Evolutionary conservation across 1,140 invertebrate species (phyloP), one percentile per base, ranked within the genome.

Genomic region (Scaptomyza montana): DNA sequence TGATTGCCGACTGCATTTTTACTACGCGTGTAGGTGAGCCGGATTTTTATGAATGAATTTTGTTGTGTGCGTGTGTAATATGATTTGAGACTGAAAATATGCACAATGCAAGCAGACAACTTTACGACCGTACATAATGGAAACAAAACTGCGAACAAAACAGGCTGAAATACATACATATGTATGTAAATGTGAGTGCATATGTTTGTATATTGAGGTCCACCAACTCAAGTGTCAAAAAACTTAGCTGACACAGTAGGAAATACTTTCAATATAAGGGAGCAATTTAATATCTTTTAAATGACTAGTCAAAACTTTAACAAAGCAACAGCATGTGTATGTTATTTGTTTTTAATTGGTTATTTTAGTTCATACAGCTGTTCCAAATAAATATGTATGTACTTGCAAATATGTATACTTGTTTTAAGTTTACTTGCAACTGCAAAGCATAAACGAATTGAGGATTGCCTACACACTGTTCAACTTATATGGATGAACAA

Each of bases 11-110:
- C 57, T 82, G 78, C 78, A 89, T 74, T 87, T 82, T 87, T 87
- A 87, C 84, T 80, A 87, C 84, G 74, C 76, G 84, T 77, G 84
- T 89, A 89, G 84, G 82, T 79, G 82, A 87, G 82, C 82, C 82
- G 82, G 84, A 86, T 86, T 87, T 87, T 87, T 89, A 89, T 87
- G 84, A 87, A 87, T 87, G 84, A 87, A 80, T 66, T 64, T 66
- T 9, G 53, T 64, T 21, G 84, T 87, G 67, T 87, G 78, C 51
- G 71, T 73, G 57, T 56, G 70, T 66, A 76, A 60, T 69, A 53
- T 60, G 59, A 63, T 54, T 43, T 70, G 43, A 64, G 41, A 50
- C 49, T 13, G 28, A 16, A 59, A 67, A 66, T 45, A 49, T 46
- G 55, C 54, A 59, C 69, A 60, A 72, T 59, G 62, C 47, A 66